Base-by-base conservation (phyloP, 2,888 invertebrate species). In the Volucella inflata region DNA sequence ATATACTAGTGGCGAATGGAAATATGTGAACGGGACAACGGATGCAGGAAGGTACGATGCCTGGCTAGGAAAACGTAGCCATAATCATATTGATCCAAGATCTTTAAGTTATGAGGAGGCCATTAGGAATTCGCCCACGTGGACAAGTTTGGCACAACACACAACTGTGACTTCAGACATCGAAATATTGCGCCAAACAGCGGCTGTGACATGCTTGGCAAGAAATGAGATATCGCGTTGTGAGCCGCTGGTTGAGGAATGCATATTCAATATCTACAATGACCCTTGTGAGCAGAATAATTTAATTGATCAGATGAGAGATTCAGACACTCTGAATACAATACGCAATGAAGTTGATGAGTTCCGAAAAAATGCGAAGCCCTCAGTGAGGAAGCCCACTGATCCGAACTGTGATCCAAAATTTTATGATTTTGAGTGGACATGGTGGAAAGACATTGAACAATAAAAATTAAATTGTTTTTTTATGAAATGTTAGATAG, bases 381-480 rank as follows among this genome's bases (percentile, higher is more conserved):
- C 92, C 4, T 92, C 93, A 0, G 88, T 87, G 12, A 92, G 92
- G 51, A 94, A 94, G 88, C 89, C 93, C 0, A 88, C 90, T 1
- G 95, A 95, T 90, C 92, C 93, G 0, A 91, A 90, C 1, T 94
- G 94, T 6, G 92, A 95, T 91, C 95, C 95, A 0, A 88, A 88
- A 0, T 88, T 91, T 9, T 94, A 93, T 91, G 93, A 94, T 75
- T 91, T 92, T 55, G 94, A 94, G 0, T 95, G 95, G 95, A 93
- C 93, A 2, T 93, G 93, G 89, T 95, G 95, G 95, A 90, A 91
- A 88, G 94, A 94, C 72, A 16, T 44, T 68, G 21, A 68, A 12
- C 1, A 55, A 40, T 64, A 64, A 14, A 48, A 14, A 21, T 21
- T 1, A 21, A 21, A 21, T 21, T 21, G 21, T 21, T 21, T 21